Conservation (phyloP, 2,888 invertebrate genomes). For the Xanthia togata region DNA sequence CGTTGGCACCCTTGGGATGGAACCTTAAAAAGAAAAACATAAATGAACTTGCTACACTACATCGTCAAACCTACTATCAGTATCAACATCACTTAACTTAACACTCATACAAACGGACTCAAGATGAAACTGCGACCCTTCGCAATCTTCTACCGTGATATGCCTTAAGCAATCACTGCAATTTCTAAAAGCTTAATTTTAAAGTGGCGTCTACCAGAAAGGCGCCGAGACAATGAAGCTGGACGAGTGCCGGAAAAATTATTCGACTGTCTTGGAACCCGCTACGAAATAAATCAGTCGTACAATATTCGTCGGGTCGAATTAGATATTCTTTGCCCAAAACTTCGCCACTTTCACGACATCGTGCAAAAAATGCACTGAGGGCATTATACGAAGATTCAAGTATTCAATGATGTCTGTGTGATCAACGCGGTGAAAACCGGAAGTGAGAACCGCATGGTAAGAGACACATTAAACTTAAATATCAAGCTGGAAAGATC, state of each 20-base stretch:
- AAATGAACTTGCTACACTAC: not conserved
- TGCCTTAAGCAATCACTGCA: not conserved
- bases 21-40: not conserved
- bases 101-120: not conserved
- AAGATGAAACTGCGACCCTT: not conserved
- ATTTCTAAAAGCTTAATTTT: not conserved
- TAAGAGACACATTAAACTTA: too few species aligned
- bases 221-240: not conserved
- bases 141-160: not conserved
- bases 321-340: too few species aligned
- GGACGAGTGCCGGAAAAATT: not conserved
- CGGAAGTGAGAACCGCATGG: too few species aligned
- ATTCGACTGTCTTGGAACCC: not conserved
- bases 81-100: not conserved
- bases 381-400: too few species aligned
- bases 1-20: not conserved
- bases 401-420: too few species aligned
- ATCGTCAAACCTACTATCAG: not conserved
- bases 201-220: not conserved
- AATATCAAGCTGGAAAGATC: too few species aligned
- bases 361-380: too few species aligned
- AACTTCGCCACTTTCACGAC: too few species aligned
- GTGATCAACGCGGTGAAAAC: too few species aligned
- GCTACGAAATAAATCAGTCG: constrained; percentile 11
- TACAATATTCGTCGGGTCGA: too few species aligned